A percentile compares a stretch with the other conserved stretches of the same genome.
Conservation (phyloP, 2,797 vertebrate genomes). For the Sebastes iracundus region DNA sequence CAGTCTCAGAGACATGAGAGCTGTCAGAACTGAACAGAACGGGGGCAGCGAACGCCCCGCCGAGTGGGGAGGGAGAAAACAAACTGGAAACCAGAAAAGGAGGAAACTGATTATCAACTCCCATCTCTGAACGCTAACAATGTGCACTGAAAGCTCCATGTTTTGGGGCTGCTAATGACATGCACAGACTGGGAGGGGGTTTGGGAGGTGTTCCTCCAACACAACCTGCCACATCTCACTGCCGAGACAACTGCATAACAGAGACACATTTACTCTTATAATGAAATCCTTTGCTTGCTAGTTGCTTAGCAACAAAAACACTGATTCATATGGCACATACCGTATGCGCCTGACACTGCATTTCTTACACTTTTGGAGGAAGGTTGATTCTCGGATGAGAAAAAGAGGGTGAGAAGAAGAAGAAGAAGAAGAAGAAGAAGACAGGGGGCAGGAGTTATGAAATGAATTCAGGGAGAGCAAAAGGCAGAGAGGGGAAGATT, state of each 20-base stretch:
- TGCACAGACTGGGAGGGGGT: conserved; percentile 55
- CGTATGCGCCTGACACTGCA: conserved; percentile 73
- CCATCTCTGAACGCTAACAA: conserved; percentile 54
- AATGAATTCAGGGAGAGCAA: conserved; percentile 49
- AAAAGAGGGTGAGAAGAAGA: conserved; percentile 27
- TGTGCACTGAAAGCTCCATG: conserved; percentile 49
- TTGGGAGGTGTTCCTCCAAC: conserved; percentile 61
- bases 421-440: conserved; percentile 30
- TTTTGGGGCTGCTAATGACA: conserved; percentile 72
- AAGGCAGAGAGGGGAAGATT: conserved; percentile 28
- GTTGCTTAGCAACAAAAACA: conserved; percentile 84
- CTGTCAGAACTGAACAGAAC: conserved; percentile 27
- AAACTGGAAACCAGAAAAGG: conserved; percentile 37
- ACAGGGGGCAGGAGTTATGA: conserved; percentile 17
- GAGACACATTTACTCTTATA: conserved; percentile 73
- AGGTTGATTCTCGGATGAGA: conserved; percentile 54
- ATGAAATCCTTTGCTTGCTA: conserved; percentile 80
- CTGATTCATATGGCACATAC: conserved; percentile 76
- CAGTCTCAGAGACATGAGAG: conserved; percentile 32
- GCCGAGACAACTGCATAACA: conserved; percentile 77
- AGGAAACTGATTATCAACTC: conserved; percentile 67
- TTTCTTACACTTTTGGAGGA: conserved; percentile 71
- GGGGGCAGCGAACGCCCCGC: conserved; percentile 30
- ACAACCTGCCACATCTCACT: conserved; percentile 72
- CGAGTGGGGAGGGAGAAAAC: background rate